Percentiles rank a stretch among this genome's conserved stretches.
Conservation (phyloP, 2,797 vertebrate genomes). For the Mus minutoides region DNA sequence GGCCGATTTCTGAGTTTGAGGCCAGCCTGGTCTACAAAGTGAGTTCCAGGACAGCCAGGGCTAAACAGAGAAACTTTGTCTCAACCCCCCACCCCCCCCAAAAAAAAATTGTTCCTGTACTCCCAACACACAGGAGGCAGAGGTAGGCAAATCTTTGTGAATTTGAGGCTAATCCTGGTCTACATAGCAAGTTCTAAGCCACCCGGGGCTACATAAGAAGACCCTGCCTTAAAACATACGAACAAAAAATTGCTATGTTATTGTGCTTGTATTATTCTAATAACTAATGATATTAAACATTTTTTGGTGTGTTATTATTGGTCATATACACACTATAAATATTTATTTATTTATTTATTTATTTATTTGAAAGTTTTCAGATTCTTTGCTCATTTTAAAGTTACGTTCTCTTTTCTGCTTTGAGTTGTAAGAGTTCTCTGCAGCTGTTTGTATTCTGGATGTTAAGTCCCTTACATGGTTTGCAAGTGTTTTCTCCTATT, state of each 20-base stretch:
- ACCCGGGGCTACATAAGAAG: neutral
- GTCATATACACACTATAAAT: neutral
- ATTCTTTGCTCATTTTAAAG: conserved; percentile 53
- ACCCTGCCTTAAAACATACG: neutral
- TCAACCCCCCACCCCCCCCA: no score
- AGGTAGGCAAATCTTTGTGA: neutral
- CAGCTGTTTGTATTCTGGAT: neutral
- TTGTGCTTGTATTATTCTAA: neutral
- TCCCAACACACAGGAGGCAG: neutral
- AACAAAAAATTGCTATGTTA: neutral
- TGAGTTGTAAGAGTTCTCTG: neutral
- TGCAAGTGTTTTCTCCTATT: conserved; percentile 30
- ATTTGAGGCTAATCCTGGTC: neutral
- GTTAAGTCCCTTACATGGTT: conserved; percentile 9
- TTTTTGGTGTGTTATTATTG: conserved; percentile 1
- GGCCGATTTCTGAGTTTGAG: no score
- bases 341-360: no score
- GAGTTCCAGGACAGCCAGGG: no score
- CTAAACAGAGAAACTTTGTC: no score
- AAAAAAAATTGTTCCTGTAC: neutral
- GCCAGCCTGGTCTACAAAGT: no score
- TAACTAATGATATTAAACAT: neutral
- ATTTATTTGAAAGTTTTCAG: conserved; percentile 44
- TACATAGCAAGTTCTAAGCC: neutral
- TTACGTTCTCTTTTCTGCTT: neutral